Evolutionary conservation across 2,888 invertebrate genomes (phyloP), one percentile per base, ranked within the genome.

Genomic region (Deilephila porcellus): DNA sequence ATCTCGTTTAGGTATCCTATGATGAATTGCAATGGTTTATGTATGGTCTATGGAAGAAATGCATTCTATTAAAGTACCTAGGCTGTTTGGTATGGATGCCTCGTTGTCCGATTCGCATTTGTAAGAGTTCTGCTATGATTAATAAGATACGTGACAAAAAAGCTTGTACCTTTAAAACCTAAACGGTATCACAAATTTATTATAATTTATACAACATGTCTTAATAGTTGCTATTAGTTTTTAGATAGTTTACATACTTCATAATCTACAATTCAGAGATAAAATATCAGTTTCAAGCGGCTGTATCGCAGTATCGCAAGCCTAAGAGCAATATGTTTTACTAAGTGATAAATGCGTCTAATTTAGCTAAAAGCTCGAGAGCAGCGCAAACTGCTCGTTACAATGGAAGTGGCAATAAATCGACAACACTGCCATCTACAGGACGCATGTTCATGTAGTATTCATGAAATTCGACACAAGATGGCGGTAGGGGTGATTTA

Each of bases 401-500:
- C 86, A 86, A 84, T 88, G 85, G 85, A 87, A 86, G 88, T 81
- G 84, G 86, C 86, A 74, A 92, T 92, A 91, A 90, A 92, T 91
- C 88, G 81, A 79, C 79, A 75, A 80, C 81, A 89, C 81, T 88
- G 91, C 91, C 92, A 91, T 91, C 92, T 91, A 88, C 83, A 82
- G 80, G 83, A 83, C 81, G 83, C 74, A 73, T 77, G 76, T 79
- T 87, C 89, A 91, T 93, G 91, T 90, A 86, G 78, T 90, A 92
- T 93, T 90, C 92, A 93, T 92, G 88, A 88, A 83, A 74, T 80
- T 76, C 80, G 83, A 80, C 84, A 81, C 85, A 89, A 93, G 93
- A 91, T 92, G 93, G 92, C 93, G 90, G 83, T 92, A 91, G 90
- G 88, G 78, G 90, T 88, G 90, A 90, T 90, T 91, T 92, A 90